A percentile compares a stretch with the other conserved stretches of the same genome.
These are phyloP conservation scores for Caranx melampygus DNA, from an alignment of 2,113 vertebrate genomes.

Conservation along the genomic window DNA sequence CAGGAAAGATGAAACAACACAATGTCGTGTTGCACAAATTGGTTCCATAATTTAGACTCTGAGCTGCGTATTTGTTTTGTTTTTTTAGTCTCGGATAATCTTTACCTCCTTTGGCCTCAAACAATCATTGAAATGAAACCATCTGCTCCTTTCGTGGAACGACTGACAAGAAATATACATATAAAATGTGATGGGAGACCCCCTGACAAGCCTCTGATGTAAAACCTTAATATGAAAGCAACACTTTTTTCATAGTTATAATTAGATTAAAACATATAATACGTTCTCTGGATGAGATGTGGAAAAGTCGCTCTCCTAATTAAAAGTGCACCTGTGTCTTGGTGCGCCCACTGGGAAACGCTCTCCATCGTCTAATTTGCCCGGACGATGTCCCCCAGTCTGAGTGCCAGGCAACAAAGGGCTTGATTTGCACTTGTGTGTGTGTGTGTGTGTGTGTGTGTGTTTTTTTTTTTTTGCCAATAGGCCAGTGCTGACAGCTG, in stretches of 20 bases:
- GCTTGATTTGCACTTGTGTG: slow-evolving; percentile 43
- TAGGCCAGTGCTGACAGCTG: background rate
- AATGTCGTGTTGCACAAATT: background rate
- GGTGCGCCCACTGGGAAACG: slow-evolving; percentile 46
- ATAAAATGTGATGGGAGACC: too few relatives aligned
- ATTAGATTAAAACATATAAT: too few relatives aligned
- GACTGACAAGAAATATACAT: too few relatives aligned
- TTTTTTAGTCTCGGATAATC: too few relatives aligned
- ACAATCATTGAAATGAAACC: too few relatives aligned
- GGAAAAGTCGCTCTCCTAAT: slow-evolving; percentile 67
- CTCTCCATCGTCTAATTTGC: slow-evolving; percentile 60
- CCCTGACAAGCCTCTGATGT: too few relatives aligned
- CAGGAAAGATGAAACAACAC: background rate
- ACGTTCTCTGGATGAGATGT: background rate
- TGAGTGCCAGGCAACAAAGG: slow-evolving; percentile 53
- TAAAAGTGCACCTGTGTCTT: slow-evolving; percentile 74
- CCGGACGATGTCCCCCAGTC: slow-evolving; percentile 46
- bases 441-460: slow-evolving; percentile 9
- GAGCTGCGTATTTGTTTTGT: too few relatives aligned
- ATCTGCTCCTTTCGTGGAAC: too few relatives aligned
- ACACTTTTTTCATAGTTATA: too few relatives aligned
- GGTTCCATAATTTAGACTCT: too few relatives aligned
- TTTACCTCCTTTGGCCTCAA: too few relatives aligned
- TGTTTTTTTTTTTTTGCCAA: background rate
- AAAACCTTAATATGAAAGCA: too few relatives aligned